Conservation (phyloP, 2,797 vertebrate genomes). For the Galagoides demidoff region DNA sequence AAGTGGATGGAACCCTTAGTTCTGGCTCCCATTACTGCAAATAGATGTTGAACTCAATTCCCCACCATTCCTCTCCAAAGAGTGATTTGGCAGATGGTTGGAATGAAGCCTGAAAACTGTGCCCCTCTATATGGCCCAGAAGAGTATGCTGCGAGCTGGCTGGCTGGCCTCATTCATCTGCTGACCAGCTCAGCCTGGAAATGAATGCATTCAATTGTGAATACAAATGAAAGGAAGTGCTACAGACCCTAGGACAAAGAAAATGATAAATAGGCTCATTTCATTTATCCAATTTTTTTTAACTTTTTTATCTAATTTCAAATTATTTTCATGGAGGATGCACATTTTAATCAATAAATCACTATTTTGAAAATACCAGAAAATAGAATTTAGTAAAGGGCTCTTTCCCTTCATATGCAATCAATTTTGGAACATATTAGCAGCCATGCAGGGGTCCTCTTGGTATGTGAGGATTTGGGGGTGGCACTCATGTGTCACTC, state of each 20-base stretch:
- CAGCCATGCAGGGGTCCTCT: not conserved
- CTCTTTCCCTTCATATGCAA: no score
- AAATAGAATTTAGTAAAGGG: constrained; percentile 6
- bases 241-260: not conserved
- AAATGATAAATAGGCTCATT: constrained; percentile 29
- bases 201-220: not conserved
- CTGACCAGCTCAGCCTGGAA: not conserved
- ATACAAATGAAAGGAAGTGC: not conserved
- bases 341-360: constrained; percentile 46
- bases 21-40: not conserved
- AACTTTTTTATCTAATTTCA: constrained; percentile 30
- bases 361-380: not conserved
- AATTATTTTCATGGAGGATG: not conserved
- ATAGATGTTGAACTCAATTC: not conserved
- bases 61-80: rapidly evolving
- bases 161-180: not conserved
- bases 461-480: not conserved
- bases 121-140: not conserved
- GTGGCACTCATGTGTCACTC: not conserved
- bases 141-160: not conserved
- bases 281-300: not conserved
- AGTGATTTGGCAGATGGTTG: not conserved
- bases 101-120: not conserved
- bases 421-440: not conserved
- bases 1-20: not conserved